These are phyloP conservation scores for Oenanthe oenanthe DNA, from an alignment of 2,113 vertebrate genomes.

Conservation along the genomic window DNA sequence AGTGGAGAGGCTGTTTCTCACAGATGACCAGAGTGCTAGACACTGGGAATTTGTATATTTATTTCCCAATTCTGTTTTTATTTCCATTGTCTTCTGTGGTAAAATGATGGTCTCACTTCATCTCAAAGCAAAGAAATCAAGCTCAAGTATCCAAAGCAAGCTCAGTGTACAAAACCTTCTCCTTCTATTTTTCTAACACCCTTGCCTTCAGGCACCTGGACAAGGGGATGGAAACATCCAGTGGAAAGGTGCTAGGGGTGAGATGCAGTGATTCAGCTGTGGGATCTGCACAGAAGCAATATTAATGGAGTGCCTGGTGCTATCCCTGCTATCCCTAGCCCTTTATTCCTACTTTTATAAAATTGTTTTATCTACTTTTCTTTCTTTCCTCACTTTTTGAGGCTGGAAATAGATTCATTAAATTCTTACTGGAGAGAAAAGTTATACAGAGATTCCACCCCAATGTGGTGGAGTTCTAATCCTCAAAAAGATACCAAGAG, in stretches of 20 bases:
- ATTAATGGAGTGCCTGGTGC: fast-evolving
- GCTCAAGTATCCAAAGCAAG: background rate
- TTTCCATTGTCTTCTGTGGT: background rate
- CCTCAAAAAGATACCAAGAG: background rate
- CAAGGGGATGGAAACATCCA: background rate
- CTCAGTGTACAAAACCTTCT: background rate
- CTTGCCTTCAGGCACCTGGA: background rate
- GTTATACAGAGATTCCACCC: background rate
- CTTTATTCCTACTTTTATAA: background rate
- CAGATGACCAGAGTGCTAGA: background rate
- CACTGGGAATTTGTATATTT: background rate
- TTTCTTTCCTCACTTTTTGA: background rate
- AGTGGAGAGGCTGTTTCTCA: background rate
- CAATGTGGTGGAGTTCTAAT: background rate
- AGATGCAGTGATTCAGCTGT: background rate
- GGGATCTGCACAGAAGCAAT: background rate
- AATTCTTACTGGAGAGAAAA: background rate
- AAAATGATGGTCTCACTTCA: background rate
- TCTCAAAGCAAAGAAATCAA: background rate
- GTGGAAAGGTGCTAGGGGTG: background rate
- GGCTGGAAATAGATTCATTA: background rate
- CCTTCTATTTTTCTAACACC: background rate
- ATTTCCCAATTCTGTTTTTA: background rate
- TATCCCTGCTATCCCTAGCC: background rate
- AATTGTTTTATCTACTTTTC: background rate